Base-by-base conservation (phyloP, 2,113 vertebrate genomes). In the Neotoma lepida region DNA sequence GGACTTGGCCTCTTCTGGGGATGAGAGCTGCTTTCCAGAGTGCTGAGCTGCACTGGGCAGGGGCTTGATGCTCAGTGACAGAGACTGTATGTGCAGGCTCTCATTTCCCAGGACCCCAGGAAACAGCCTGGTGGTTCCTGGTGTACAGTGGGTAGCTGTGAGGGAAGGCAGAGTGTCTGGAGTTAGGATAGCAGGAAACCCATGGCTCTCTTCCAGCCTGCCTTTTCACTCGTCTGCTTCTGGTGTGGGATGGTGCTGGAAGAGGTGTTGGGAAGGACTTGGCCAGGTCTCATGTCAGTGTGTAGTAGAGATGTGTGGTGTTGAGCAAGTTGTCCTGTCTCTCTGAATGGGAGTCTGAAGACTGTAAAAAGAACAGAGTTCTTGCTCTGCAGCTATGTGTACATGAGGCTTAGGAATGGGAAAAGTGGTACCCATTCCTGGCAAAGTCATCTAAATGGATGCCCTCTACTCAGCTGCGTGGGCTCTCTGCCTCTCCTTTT, bases 351-450 rank as follows among this genome's bases (percentile, higher is more conserved):
- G n/a, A 49, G 58, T 70, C 73, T 81, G 78, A 18, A 2, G 26
- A 41, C 84, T 88, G 41, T 73, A 20, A 18, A 58, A 63, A 63
- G 61, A 63, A 84, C n/a, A 7, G 35, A 54, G 35, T 9, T 6
- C 49, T n/a, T 6, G 26, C 54, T 74, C 54, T 39, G 44, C 24
- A 39, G 46, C 1, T 6, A 24, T 3, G 0, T 0, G 10, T 1
- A 3, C 5, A n/a, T 18, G 12, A 61, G 6, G 0, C 61, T 18
- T 39, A 35, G 77, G 63, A 46, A 4, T 49, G 54, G 28, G 77
- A 77, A 10, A 35, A 35, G 71, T 41, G 39, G 49, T 18, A 22
- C n/a, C 56, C 13, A 41, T 89, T 18, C 41, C 13, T 63, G 54
- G 90, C 15, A 51, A 77, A 44, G 18, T 63, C n/a, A 35, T 63